Evolutionary conservation across 2,888 invertebrate genomes (phyloP).

Genomic region (Iselma pallidipennis): DNA sequence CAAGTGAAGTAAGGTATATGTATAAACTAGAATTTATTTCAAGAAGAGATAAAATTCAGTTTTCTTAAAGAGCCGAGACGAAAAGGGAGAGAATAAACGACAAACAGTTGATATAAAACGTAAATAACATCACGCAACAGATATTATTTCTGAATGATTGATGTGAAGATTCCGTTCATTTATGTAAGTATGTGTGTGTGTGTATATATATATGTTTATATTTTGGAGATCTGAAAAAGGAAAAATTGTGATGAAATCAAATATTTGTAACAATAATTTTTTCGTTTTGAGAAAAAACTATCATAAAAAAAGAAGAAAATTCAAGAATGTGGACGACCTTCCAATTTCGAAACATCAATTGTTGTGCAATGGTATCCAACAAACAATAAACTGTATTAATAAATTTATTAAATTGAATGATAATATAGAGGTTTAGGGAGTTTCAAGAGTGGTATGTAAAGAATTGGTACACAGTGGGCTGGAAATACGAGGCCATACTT

Average conservation of each 20-base stretch:
- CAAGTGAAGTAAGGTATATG: too few relatives aligned
- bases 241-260: too few relatives aligned
- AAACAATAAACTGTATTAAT: neutral
- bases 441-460: neutral
- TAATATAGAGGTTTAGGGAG: neutral
- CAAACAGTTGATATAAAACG: neutral
- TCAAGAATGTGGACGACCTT: neutral
- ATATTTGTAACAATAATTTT: too few relatives aligned
- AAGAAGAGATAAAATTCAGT: neutral
- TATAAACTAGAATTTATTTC: neutral
- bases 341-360: neutral
- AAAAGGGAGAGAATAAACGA: neutral
- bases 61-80: neutral
- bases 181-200: too few relatives aligned
- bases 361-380: neutral
- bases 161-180: too few relatives aligned
- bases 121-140: too few relatives aligned
- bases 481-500: neutral
- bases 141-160: too few relatives aligned
- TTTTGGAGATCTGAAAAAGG: too few relatives aligned
- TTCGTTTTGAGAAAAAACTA: too few relatives aligned
- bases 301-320: too few relatives aligned
- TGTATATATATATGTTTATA: too few relatives aligned
- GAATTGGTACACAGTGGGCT: neutral
- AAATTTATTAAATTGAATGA: neutral